A percentile compares a stretch with the other conserved stretches of the same genome.
Conservation (phyloP, 2,797 vertebrate genomes). For the Jordanella pulchra region DNA sequence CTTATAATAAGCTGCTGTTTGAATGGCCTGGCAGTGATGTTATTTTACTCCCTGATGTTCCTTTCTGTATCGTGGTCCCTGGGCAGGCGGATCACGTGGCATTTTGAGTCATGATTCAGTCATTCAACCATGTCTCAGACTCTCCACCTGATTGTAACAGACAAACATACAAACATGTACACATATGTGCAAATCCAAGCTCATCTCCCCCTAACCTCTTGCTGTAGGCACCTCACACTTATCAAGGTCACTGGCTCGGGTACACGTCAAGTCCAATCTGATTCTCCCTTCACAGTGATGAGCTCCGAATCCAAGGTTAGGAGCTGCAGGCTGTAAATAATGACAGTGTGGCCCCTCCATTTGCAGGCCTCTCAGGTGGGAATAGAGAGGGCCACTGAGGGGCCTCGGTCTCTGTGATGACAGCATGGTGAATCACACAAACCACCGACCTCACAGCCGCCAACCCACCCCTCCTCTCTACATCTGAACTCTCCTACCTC, state of each 20-base stretch:
- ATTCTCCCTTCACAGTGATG: conserved; percentile 70
- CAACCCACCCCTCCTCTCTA: conserved; percentile 16
- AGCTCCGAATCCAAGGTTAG: conserved; percentile 79
- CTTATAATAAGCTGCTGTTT: not conserved
- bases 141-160: conserved; percentile 43
- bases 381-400: conserved; percentile 68
- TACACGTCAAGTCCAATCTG: conserved; percentile 78
- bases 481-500: conserved; percentile 52
- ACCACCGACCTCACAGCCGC: conserved; percentile 42
- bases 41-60: conserved; percentile 5
- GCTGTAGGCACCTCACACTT: conserved; percentile 75
- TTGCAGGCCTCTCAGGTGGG: conserved; percentile 78
- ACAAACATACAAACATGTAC: conserved; percentile 29
- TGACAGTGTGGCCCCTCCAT: conserved; percentile 72
- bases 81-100: conserved; percentile 37
- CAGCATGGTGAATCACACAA: conserved; percentile 72
- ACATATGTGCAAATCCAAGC: conserved; percentile 26
- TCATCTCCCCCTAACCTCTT: conserved; percentile 67
- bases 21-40: not conserved
- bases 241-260: conserved; percentile 79
- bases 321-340: conserved; percentile 79
- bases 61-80: conserved; percentile 16
- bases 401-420: conserved; percentile 66
- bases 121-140: conserved; percentile 28
- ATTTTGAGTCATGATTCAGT: conserved; percentile 59